Conservation (phyloP, 2,797 vertebrate species). For the Megalops cyprinoides region DNA sequence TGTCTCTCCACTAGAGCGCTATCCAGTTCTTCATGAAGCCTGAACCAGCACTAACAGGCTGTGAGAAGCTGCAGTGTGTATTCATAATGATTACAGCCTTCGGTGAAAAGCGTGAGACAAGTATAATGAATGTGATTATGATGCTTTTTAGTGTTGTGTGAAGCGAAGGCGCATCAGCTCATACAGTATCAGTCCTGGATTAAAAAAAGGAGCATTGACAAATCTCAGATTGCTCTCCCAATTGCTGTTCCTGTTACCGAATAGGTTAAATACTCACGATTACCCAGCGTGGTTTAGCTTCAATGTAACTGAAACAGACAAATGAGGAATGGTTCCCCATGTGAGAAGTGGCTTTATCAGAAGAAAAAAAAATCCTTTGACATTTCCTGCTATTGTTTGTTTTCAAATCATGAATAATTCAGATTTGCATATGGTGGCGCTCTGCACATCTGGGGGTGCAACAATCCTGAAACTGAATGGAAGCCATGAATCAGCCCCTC, state of each 20-base stretch:
- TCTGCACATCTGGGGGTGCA: neutral
- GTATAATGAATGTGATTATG: slow-evolving; percentile 14
- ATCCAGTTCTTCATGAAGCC: neutral
- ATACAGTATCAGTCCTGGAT: neutral
- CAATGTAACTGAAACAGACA: no score
- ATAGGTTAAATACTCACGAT: neutral
- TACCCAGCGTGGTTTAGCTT: neutral
- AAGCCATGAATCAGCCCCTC: neutral
- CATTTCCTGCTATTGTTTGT: neutral
- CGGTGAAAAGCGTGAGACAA: neutral
- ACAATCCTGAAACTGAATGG: neutral
- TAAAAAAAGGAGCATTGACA: neutral
- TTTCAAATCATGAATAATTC: neutral
- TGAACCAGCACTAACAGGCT: neutral
- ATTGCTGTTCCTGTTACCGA: neutral
- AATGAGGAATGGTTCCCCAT: no score
- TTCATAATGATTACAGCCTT: slow-evolving; percentile 1
- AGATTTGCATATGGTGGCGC: neutral
- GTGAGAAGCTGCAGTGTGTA: neutral
- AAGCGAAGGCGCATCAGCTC: neutral
- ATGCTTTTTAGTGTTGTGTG: neutral
- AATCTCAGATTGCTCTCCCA: neutral
- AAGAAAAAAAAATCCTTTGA: neutral
- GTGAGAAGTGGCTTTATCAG: no score
- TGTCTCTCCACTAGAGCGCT: neutral